A percentile compares a stretch with the other conserved stretches of the same genome.
Conservation (phyloP, 2,113 vertebrate species). For the Trachemys scripta region DNA sequence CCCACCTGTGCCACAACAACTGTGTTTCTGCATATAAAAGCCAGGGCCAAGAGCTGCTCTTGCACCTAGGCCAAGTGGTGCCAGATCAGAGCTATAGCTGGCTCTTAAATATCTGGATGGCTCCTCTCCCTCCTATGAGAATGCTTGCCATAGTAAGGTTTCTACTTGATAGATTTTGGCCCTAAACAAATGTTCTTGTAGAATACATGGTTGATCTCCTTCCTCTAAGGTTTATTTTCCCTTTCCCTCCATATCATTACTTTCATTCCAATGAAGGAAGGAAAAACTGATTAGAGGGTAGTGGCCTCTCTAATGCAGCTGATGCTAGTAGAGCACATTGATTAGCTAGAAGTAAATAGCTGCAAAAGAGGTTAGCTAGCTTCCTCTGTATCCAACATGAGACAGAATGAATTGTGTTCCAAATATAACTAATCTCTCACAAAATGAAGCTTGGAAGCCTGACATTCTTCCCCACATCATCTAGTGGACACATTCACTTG, state of each 20-base stretch:
- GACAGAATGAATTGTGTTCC: not conserved
- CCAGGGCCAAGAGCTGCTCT: not conserved
- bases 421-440: not conserved
- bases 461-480: slow-evolving; percentile 19
- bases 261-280: not conserved
- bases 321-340: slow-evolving; percentile 42
- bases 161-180: not conserved
- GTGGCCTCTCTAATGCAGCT: slow-evolving; percentile 54
- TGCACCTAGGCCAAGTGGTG: not conserved
- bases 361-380: slow-evolving; percentile 25
- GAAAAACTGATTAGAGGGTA: not conserved
- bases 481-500: slow-evolving; percentile 5
- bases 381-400: not conserved
- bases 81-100: not conserved
- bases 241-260: not conserved
- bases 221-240: slow-evolving; percentile 10
- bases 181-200: not conserved
- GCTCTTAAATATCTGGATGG: not conserved
- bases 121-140: not conserved
- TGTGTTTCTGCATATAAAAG: too few species aligned
- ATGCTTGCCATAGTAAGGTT: not conserved
- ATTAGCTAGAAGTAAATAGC: slow-evolving; percentile 54
- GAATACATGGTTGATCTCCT: not conserved
- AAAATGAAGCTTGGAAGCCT: not conserved
- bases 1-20: too few species aligned